Evolutionary conservation across 37 sponge, comb jelly and placozoan species (phyloP).

Genomic region (Cladorhizidae sp.): DNA sequence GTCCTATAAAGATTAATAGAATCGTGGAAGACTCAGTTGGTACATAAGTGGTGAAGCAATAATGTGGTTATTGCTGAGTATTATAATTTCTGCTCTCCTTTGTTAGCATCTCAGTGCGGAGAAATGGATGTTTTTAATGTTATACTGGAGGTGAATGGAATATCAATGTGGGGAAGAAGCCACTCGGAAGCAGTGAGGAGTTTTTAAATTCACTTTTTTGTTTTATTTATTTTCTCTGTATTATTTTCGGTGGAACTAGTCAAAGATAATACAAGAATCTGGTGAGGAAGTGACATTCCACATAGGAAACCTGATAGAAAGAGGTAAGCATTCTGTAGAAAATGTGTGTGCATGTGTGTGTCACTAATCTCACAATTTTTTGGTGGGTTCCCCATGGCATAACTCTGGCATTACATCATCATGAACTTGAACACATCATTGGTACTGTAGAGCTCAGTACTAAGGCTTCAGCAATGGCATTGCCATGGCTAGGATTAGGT

Average conservation of each 20-base stretch:
- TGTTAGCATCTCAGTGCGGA: conserved; percentile 6
- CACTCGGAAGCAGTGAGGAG: conserved; percentile 50
- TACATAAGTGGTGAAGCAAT: neutral
- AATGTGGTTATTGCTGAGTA: neutral
- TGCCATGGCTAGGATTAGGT: too few species aligned
- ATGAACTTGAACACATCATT: too few species aligned
- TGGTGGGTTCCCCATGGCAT: too few species aligned
- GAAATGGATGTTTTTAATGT: conserved; percentile 15
- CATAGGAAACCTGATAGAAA: conserved; percentile 3
- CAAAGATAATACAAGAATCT: neutral
- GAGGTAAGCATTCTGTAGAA: too few species aligned
- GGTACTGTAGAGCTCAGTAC: too few species aligned
- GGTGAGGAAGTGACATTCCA: conserved; percentile 17
- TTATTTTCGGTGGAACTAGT: neutral
- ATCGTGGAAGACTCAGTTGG: conserved; percentile 73
- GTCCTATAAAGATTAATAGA: conserved; percentile 76
- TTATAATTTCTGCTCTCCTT: too few species aligned
- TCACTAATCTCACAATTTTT: too few species aligned
- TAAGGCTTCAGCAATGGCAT: too few species aligned
- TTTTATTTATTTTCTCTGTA: too few species aligned
- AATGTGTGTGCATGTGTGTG: too few species aligned
- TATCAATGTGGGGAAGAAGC: conserved; percentile 33
- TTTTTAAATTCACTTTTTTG: too few species aligned
- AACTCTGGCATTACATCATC: too few species aligned
- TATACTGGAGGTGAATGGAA: conserved; percentile 29